Evolutionary conservation across 2,888 invertebrate species (phyloP).

Genomic region (Chrysina gloriosa): DNA sequence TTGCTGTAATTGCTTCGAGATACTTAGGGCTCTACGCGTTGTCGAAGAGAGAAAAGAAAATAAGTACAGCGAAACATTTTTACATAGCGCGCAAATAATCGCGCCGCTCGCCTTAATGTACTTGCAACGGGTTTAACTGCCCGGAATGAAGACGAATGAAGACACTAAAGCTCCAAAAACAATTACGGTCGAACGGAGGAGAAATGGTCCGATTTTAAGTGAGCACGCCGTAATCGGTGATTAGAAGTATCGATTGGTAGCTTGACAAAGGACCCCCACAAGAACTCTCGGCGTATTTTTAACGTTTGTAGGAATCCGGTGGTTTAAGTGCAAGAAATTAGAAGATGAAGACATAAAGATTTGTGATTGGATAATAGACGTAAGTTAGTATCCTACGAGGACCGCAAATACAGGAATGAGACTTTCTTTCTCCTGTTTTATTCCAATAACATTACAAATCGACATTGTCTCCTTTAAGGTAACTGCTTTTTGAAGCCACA

Average conservation of each 20-base stretch:
- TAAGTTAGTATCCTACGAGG: too few relatives aligned
- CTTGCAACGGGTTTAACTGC: constrained; percentile 9
- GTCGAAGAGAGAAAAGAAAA: neutral
- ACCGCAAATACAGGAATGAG: too few relatives aligned
- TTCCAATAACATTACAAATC: too few relatives aligned
- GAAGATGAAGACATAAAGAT: too few relatives aligned
- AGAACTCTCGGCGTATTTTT: too few relatives aligned
- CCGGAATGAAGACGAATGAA: constrained; percentile 26
- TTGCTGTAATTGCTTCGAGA: constrained; percentile 23
- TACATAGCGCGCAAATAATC: constrained; percentile 8
- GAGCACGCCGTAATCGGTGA: neutral
- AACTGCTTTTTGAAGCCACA: too few relatives aligned
- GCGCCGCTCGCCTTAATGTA: constrained; percentile 17
- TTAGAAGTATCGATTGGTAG: neutral
- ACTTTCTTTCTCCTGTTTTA: too few relatives aligned
- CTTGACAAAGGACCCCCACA: too few relatives aligned
- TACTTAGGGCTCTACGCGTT: neutral
- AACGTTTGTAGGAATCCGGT: too few relatives aligned
- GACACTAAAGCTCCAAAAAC: constrained; percentile 17
- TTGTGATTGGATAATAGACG: too few relatives aligned
- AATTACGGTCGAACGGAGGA: neutral
- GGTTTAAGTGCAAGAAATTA: too few relatives aligned
- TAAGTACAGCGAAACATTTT: constrained; percentile 7
- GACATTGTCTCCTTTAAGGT: too few relatives aligned
- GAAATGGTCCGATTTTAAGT: neutral